Evolutionary conservation across 2,113 vertebrate species (phyloP), one percentile per base, ranked within the genome.

Genomic region (Arothron firmamentum): DNA sequence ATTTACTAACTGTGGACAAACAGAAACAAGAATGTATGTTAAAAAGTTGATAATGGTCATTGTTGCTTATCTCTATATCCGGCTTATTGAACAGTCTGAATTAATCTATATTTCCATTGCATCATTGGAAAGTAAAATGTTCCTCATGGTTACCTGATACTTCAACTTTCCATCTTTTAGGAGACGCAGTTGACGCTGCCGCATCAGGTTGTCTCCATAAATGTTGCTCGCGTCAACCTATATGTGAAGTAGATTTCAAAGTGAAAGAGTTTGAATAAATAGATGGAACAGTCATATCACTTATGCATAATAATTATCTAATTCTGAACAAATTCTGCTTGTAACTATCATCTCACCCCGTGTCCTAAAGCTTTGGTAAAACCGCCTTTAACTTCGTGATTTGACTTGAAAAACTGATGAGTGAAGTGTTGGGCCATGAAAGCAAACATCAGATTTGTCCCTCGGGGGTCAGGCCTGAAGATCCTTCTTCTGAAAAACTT

Each of bases 401-500:
- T 88, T 0, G 94, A 97, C 88, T 94, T 98, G 85, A 99, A 97
- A 82, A 98, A 98, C 88, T 98, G 96, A 77, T 99, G 96, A 0
- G 95, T 99, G 81, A 98, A 99, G 67, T 99, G 96, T 79, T 99
- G 96, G 52, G 96, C 96, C 5, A 98, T 98, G 87, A 99, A 99
- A 63, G 93, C 93, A 63, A 99, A 99, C 94, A 98, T 93, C 75
- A 99, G 46, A 75, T 96, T 99, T 70, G 91, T 85, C 59, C 94
- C 93, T 69, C 90, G 93, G 0, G 95, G 95, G 48, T 95, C 93
- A 0, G 92, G 91, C n/a, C 92, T 86, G 54, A 99, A 98, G 42
- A 72, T 87, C 34, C 65, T 80, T 54, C 96, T 92, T 77, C 88
- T 86, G 41, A 99, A 82, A 72, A 97, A 93, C 28, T 62, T 89